phyloP scores from a whole-genome alignment of 2,113 vertebrate genomes.

The Centropristis striata region DNA sequence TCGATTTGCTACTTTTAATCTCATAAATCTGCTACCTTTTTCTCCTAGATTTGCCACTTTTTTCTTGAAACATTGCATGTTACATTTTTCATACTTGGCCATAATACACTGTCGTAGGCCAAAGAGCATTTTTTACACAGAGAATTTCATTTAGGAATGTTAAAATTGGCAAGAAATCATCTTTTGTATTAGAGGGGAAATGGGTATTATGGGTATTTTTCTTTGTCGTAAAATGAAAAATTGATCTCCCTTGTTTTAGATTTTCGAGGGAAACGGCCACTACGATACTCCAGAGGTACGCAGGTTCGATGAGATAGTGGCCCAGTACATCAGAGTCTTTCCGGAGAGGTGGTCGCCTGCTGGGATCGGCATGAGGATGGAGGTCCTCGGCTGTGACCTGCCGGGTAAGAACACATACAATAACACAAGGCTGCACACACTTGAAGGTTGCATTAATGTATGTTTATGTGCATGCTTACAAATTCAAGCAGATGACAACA shows the following conservation, averaged over 20 bases:
- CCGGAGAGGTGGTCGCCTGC: conserved; percentile 97
- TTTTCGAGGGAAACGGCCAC: conserved; percentile 97
- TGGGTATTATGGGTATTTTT: conserved; percentile 2
- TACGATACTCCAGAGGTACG: conserved; percentile 96
- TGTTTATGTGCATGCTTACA: neutral
- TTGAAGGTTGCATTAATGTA: neutral
- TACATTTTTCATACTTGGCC: too few species aligned
- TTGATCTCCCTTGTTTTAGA: conserved; percentile 75
- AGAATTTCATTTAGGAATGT: conserved; percentile 8
- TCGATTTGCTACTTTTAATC: too few species aligned
- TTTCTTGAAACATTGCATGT: too few species aligned
- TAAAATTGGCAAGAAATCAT: conserved; percentile 20
- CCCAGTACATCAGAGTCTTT: conserved; percentile 93
- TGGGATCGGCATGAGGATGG: conserved; percentile 97
- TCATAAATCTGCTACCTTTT: too few species aligned
- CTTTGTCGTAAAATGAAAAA: conserved; percentile 1
- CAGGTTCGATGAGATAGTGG: conserved; percentile 92
- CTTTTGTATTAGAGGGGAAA: neutral
- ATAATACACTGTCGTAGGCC: neutral
- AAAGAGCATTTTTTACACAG: conserved; percentile 9
- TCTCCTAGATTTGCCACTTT: too few species aligned
- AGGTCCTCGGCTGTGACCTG: conserved; percentile 96
- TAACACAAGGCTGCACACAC: neutral
- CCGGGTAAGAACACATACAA: conserved; percentile 87
- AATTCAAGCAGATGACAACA: neutral